Percentiles rank a stretch among this genome's conserved stretches.
Evolutionary conservation across 2,797 vertebrate genomes (phyloP).

Genomic region (Mus spretus): DNA sequence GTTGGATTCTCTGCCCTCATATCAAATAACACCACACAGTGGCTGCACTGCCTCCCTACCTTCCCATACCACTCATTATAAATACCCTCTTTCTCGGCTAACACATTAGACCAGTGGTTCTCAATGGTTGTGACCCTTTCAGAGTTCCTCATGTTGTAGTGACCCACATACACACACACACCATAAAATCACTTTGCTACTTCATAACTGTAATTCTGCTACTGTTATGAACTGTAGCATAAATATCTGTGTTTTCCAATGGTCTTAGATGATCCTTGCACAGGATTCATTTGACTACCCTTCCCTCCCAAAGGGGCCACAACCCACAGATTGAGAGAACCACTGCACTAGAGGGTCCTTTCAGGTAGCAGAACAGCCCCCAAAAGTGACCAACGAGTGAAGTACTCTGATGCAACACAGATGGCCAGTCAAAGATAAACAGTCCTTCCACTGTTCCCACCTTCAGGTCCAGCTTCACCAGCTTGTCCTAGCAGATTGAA

Average conservation of each 20-base stretch:
- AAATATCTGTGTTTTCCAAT: neutral
- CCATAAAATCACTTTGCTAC: neutral
- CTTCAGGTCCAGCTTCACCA: constrained; percentile 17
- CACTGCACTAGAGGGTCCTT: neutral
- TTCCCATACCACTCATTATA: neutral
- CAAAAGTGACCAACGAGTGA: neutral
- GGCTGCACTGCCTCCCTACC: constrained; percentile 10
- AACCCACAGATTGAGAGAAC: neutral
- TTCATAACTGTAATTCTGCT: neutral
- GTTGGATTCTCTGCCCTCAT: neutral
- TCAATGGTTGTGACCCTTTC: neutral
- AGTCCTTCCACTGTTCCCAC: neutral
- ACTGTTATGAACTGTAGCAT: neutral
- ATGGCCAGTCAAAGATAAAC: constrained; percentile 53
- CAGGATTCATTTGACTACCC: neutral
- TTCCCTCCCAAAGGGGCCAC: neutral
- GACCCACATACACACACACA: neutral
- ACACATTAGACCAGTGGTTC: neutral
- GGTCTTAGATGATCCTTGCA: neutral
- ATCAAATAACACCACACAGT: constrained; percentile 6
- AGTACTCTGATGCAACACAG: neutral
- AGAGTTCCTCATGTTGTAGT: neutral
- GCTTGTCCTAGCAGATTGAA: neutral
- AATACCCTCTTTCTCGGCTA: neutral
- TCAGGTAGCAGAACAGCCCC: constrained; percentile 30